Conservation (phyloP, 2,888 invertebrate species). For the Trimorus sp. region DNA sequence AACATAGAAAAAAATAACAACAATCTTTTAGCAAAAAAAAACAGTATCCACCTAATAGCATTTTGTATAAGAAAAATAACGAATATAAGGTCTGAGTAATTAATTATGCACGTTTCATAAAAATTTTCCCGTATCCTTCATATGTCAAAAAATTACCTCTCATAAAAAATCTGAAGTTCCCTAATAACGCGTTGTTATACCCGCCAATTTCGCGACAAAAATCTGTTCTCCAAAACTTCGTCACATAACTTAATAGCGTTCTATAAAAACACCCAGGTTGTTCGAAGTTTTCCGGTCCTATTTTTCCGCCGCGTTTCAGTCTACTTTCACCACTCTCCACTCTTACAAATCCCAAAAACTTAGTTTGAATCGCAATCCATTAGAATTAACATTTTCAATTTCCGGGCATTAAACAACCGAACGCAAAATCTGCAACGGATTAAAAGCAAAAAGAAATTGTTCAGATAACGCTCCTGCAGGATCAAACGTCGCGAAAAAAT, state of each 20-base stretch:
- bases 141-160: neutral
- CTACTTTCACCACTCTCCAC: constrained; percentile 30
- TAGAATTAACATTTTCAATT: constrained; percentile 43
- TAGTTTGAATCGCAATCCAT: constrained; percentile 31
- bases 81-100: no score
- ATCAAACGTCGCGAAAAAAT: constrained; percentile 70
- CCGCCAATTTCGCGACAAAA: constrained; percentile 19
- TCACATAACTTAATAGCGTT: constrained; percentile 36
- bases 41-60: no score
- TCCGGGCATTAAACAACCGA: constrained; percentile 29
- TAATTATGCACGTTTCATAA: no score
- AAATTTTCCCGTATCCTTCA: no score
- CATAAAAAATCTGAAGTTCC: constrained; percentile 28
- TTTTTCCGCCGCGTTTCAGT: constrained; percentile 23
- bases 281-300: constrained; percentile 20
- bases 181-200: constrained; percentile 21
- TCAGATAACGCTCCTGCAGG: constrained; percentile 33
- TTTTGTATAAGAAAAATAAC: no score
- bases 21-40: no score
- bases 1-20: no score
- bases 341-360: constrained; percentile 26
- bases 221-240: constrained; percentile 14
- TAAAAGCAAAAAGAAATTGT: constrained; percentile 42
- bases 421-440: constrained; percentile 33
- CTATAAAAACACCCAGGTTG: constrained; percentile 18